Conservation (phyloP, 2,797 vertebrate genomes). For the Pantherophis vulpinus region DNA sequence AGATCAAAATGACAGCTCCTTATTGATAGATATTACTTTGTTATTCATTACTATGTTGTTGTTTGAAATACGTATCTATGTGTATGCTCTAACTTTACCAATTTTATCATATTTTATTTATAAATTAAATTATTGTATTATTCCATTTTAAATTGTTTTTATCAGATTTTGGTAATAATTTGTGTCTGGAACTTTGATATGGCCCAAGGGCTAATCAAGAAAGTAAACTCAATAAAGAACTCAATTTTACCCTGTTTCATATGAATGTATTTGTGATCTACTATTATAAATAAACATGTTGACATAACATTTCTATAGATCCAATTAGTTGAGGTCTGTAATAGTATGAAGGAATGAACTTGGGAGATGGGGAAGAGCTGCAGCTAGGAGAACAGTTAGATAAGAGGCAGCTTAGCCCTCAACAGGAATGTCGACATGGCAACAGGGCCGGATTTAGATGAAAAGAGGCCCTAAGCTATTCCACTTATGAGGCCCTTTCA, state of each 20-base stretch:
- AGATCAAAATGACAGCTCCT: background rate
- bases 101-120: too few relatives aligned
- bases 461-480: too few relatives aligned
- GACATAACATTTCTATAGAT: background rate
- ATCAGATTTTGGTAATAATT: too few relatives aligned
- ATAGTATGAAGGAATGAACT: background rate
- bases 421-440: background rate
- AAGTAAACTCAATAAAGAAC: too few relatives aligned
- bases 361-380: background rate
- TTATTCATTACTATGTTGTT: background rate
- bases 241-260: background rate
- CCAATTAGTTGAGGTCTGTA: background rate
- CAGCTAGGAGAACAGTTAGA: background rate
- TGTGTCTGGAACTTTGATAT: too few relatives aligned
- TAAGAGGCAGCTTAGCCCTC: background rate
- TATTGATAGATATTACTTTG: background rate
- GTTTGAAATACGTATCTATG: background rate
- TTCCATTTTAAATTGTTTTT: too few relatives aligned
- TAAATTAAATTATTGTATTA: too few relatives aligned
- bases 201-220: too few relatives aligned
- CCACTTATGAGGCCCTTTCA: too few relatives aligned
- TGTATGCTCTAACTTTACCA: background rate
- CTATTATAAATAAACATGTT: background rate
- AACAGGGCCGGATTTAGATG: background rate
- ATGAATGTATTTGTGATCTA: background rate